Conservation (phyloP, 2,797 vertebrate species). For the Falco peregrinus region DNA sequence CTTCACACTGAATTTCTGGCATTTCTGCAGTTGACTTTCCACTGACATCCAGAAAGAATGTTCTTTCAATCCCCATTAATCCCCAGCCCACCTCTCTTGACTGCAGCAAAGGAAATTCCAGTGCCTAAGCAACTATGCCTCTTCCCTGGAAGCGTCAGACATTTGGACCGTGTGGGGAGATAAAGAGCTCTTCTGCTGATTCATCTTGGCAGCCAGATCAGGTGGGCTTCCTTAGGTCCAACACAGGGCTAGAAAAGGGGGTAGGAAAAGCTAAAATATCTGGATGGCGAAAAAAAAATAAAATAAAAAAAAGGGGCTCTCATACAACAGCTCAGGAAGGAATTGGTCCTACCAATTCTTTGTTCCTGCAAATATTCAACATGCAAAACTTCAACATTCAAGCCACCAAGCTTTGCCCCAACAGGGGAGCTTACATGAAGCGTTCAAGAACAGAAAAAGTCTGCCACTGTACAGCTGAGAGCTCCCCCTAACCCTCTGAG, state of each 20-base stretch:
- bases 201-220: background rate
- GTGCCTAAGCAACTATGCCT: background rate
- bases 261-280: background rate
- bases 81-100: background rate
- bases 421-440: background rate
- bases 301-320: background rate
- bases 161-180: background rate
- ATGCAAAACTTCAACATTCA: background rate
- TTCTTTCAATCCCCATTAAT: background rate
- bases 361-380: background rate
- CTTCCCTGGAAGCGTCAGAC: background rate
- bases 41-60: background rate
- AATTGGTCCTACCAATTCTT: background rate
- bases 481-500: background rate
- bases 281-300: background rate
- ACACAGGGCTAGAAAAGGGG: background rate
- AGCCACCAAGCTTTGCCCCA: background rate
- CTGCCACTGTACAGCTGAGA: background rate
- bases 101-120: constrained; percentile 49
- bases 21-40: background rate
- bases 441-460: background rate
- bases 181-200: constrained; percentile 13
- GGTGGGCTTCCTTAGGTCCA: background rate
- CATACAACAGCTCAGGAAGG: background rate
- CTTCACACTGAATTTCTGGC: background rate